These are phyloP conservation scores for Aepyceros melampus DNA, from an alignment of 2,113 vertebrate genomes.

Conservation along the genomic window DNA sequence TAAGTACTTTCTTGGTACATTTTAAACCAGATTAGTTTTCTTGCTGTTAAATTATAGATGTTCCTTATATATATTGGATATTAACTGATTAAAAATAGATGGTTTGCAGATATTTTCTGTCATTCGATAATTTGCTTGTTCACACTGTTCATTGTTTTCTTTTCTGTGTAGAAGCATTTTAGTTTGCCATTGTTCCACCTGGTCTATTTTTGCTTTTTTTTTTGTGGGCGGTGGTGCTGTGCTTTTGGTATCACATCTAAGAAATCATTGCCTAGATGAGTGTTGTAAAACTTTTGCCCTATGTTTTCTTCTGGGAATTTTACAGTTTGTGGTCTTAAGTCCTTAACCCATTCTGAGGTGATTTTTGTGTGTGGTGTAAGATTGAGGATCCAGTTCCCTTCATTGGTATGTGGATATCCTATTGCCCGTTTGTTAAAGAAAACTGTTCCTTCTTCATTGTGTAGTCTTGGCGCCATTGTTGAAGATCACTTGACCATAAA, in stretches of 20 bases:
- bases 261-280: background rate
- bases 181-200: background rate
- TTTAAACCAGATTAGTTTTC: background rate
- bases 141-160: background rate
- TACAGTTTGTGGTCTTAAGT: background rate
- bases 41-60: background rate
- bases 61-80: background rate
- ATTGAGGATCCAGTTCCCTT: background rate
- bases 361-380: background rate
- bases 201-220: background rate
- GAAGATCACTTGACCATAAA: background rate
- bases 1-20: background rate
- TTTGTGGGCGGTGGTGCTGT: background rate
- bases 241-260: background rate
- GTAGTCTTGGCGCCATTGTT: background rate
- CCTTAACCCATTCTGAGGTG: background rate
- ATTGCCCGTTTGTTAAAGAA: background rate
- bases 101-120: background rate
- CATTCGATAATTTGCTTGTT: background rate
- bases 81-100: background rate
- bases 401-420: background rate
- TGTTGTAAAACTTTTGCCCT: background rate
- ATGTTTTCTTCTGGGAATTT: background rate
- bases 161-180: background rate
- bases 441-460: background rate